Percentiles rank a stretch among this genome's conserved stretches.
Conservation (phyloP, 2,888 invertebrate species). For the Physocephala rufipes region DNA sequence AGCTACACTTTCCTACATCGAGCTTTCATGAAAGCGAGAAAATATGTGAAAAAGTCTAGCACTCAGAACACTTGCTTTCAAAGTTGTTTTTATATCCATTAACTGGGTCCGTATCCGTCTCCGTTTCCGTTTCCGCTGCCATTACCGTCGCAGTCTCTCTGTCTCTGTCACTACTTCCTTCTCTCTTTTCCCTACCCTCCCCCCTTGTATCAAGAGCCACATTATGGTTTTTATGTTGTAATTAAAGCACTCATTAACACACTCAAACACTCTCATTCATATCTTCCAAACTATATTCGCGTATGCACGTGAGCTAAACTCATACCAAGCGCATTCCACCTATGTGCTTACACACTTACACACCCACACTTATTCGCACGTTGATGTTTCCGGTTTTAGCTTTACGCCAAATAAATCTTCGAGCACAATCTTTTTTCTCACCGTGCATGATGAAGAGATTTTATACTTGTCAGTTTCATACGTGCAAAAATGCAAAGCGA, state of each 20-base stretch:
- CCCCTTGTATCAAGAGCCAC: neutral
- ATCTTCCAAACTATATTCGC: neutral
- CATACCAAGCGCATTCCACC: neutral
- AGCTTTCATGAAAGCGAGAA: too few species aligned
- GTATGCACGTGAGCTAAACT: neutral
- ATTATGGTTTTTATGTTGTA: conserved; percentile 32
- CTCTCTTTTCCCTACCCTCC: neutral
- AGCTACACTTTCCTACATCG: too few species aligned
- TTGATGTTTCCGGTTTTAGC: conserved; percentile 10
- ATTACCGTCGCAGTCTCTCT: too few species aligned
- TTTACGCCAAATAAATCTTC: conserved; percentile 25
- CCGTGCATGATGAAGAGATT: conserved; percentile 14
- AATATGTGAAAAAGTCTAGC: too few species aligned
- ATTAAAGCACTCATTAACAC: conserved; percentile 40
- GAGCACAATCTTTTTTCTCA: neutral
- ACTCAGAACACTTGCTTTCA: too few species aligned
- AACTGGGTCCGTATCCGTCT: too few species aligned
- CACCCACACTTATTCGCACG: too few species aligned
- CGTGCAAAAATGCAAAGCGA: conserved; percentile 7
- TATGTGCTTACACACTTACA: conserved; percentile 7
- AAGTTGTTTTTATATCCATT: too few species aligned
- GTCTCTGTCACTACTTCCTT: neutral
- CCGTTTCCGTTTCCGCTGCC: too few species aligned
- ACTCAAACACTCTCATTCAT: conserved; percentile 23
- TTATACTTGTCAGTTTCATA: conserved; percentile 21